phyloP scores from a whole-genome alignment of 2,797 vertebrate species.

The Tapera naevia region DNA sequence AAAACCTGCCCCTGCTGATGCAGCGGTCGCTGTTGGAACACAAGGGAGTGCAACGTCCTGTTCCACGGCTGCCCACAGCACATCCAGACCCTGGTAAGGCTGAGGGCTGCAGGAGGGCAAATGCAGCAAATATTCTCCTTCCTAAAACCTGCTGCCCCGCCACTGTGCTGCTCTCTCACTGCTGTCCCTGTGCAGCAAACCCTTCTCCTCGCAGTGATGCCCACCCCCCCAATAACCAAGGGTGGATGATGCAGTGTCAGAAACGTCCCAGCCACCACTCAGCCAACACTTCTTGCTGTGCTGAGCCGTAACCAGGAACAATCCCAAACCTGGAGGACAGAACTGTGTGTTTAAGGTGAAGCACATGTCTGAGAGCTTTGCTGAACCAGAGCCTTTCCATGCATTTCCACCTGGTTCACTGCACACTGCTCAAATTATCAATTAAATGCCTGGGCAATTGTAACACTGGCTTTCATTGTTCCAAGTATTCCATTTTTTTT shows the following conservation, averaged over 20 bases:
- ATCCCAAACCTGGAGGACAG: not conserved
- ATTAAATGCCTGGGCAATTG: slow-evolving; percentile 28
- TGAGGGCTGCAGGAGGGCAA: rapidly evolving
- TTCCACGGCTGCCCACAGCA: not conserved
- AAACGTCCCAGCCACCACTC: not conserved
- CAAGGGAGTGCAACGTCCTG: rapidly evolving
- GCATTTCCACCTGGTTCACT: not conserved
- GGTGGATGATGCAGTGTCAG: too few relatives aligned
- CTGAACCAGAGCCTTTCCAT: not conserved
- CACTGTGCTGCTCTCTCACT: rapidly evolving
- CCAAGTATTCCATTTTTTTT: not conserved
- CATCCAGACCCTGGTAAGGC: rapidly evolving
- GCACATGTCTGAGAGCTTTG: not conserved
- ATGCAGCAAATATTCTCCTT: rapidly evolving
- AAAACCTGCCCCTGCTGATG: rapidly evolving
- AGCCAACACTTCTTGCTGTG: rapidly evolving
- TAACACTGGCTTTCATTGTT: not conserved
- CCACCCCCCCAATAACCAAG: too few relatives aligned
- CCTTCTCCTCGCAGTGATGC: rapidly evolving
- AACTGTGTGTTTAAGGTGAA: not conserved
- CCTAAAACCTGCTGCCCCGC: not conserved
- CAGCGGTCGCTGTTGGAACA: not conserved
- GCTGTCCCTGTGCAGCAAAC: rapidly evolving
- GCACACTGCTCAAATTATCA: not conserved
- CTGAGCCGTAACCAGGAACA: not conserved